Conservation (phyloP, 2,888 invertebrate genomes). For the Tillus elongatus region DNA sequence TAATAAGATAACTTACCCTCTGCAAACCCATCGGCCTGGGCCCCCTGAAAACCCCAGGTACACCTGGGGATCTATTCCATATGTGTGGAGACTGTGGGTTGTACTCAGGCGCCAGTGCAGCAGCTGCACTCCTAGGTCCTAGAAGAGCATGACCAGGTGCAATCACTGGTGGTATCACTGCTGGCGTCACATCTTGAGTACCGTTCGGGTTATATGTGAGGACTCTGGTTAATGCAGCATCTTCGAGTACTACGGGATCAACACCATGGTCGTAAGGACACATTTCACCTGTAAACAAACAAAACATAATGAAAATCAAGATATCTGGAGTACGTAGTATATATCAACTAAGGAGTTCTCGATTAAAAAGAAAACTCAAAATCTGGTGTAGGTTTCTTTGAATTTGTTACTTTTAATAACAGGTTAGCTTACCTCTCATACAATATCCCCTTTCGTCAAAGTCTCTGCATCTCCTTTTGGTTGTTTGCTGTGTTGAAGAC, state of each 20-base stretch:
- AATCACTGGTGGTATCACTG: conserved; percentile 24
- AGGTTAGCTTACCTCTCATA: no score
- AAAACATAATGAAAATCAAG: no score
- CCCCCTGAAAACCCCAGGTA: conserved; percentile 29
- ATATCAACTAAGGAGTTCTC: no score
- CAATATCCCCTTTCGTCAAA: conserved; percentile 72
- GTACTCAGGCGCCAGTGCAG: conserved; percentile 32
- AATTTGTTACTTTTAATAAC: no score
- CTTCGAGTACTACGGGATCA: conserved; percentile 92
- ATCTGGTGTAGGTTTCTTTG: no score
- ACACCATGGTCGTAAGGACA: conserved; percentile 96
- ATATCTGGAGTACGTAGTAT: no score
- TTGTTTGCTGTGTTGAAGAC: conserved; percentile 26
- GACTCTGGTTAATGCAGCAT: conserved; percentile 55
- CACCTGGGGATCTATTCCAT: conserved; percentile 33
- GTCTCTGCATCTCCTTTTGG: conserved; percentile 70
- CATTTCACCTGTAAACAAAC: no score
- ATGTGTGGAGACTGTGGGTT: conserved; percentile 41
- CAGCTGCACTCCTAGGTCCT: conserved; percentile 22
- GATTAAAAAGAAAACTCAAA: no score
- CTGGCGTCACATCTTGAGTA: conserved; percentile 23
- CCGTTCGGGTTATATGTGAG: conserved; percentile 46
- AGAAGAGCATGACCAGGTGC: conserved; percentile 38
- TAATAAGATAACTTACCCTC: conserved; percentile 31
- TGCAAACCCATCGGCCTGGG: conserved; percentile 34